Evolutionary conservation across 2,888 invertebrate genomes (phyloP), one percentile per base, ranked within the genome.

Genomic region (Synergus gifuensis): DNA sequence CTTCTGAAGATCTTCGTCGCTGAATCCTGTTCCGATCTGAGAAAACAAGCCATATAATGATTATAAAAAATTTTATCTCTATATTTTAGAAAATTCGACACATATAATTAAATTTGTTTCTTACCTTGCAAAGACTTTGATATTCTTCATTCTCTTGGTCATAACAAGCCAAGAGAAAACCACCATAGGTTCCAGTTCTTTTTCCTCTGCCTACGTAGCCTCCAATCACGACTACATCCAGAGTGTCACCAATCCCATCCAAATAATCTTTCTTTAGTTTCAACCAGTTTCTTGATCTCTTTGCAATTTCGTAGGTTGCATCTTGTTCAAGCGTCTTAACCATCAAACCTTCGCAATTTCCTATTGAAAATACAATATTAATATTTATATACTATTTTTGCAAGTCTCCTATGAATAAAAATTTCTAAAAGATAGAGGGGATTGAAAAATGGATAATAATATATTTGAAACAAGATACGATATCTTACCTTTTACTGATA

Each of bases 331-430:
- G 93, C 0, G 98, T 98, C 94, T 99, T 99, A 9, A 99, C 98
- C 99, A 99, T 99, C 79, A 99, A 94, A 1, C 99, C 99, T 93
- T 99, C 99, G 93, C 99, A 99, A 90, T 98, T 98, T 78, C 97
- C 98, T 94, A 40, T 60, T 78, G 16, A 73, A 12, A 80, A 66
- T 42, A 49, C 2, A 62, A 36, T 66, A 28, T 62, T 67, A 14
- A 42, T 67, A 54, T 5, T 60, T 58, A 2, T 44, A 49, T 60
- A 62, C 28, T 36, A 16, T 73, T 42, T 22, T 64, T 67, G 40
- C 36, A 64, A 64, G n/a, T 64, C 3, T 16, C 28, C 9, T 8
- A 60, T n/a, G 36, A 8, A 63, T 44, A 44, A 11, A 1, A 44
- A 11, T 44, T 44, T 44, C 44, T 11, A 9, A 44, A 44, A 44